A percentile compares a stretch with the other conserved stretches of the same genome.
phyloP scores from a whole-genome alignment of 2,888 invertebrate genomes.

The Hirtodrosophila confusa region DNA sequence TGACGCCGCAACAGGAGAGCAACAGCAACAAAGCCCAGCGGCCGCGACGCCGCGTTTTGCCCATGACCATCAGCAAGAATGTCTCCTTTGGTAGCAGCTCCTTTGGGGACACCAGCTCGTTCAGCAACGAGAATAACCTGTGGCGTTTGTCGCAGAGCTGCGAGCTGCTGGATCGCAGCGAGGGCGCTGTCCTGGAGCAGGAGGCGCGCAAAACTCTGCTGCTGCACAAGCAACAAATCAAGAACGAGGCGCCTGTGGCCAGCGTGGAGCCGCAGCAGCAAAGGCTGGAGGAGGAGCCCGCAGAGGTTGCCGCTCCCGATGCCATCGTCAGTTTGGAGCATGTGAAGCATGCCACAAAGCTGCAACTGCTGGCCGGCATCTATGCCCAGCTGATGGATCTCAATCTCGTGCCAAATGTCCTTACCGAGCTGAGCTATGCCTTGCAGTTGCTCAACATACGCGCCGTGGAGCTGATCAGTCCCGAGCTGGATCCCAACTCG shows the following conservation, averaged over 20 bases:
- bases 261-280: conserved; percentile 16
- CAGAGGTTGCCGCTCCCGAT: not conserved
- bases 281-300: conserved; percentile 4
- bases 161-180: conserved; percentile 76
- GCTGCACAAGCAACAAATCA: conserved; percentile 74
- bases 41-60: conserved; percentile 82
- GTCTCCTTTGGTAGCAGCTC: conserved; percentile 30
- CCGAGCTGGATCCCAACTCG: not conserved
- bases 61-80: conserved; percentile 78
- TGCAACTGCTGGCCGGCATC: conserved; percentile 77
- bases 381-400: conserved; percentile 82
- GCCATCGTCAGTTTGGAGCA: conserved; percentile 67
- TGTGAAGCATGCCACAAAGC: conserved; percentile 48
- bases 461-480: not conserved
- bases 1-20: conserved; percentile 40
- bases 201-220: conserved; percentile 80
- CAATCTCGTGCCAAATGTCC: conserved; percentile 82
- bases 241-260: conserved; percentile 57
- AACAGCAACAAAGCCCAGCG: conserved; percentile 55
- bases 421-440: conserved; percentile 81
- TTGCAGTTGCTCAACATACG: conserved; percentile 80
- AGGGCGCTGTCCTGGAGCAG: conserved; percentile 70
- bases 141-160: conserved; percentile 73
- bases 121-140: conserved; percentile 83
- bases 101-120: conserved; percentile 78